These are phyloP conservation scores for Conus canariensis DNA, from an alignment of 2,888 invertebrate genomes.

Conservation along the genomic window DNA sequence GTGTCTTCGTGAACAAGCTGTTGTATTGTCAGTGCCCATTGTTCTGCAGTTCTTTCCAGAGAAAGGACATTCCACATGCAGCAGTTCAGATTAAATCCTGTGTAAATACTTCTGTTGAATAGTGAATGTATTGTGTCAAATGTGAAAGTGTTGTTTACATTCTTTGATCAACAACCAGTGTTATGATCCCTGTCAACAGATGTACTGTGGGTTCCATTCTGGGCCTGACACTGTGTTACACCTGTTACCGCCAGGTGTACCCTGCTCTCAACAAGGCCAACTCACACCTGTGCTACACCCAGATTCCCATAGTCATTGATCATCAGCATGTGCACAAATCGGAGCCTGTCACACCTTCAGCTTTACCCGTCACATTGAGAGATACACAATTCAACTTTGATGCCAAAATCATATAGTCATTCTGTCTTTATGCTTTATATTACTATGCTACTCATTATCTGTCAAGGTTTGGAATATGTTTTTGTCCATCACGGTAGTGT, in stretches of 20 bases:
- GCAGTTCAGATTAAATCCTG: too few relatives aligned
- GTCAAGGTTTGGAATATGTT: too few relatives aligned
- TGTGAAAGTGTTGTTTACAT: too few relatives aligned
- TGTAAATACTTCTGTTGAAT: too few relatives aligned
- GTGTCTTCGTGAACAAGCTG: too few relatives aligned
- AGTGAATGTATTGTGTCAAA: too few relatives aligned
- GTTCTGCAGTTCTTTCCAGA: too few relatives aligned
- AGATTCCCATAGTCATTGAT: constrained; percentile 16
- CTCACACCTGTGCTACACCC: constrained; percentile 61
- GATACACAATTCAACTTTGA: constrained; percentile 19
- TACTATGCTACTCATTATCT: too few relatives aligned
- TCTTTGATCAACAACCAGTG: too few relatives aligned
- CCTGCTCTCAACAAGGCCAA: constrained; percentile 79
- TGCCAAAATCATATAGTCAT: constrained; percentile 9
- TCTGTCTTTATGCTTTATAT: neutral
- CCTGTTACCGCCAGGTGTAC: constrained; percentile 89
- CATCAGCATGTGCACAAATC: neutral
- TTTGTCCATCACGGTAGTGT: too few relatives aligned
- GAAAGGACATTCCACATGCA: too few relatives aligned
- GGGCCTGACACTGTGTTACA: constrained; percentile 84
- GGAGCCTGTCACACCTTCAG: constrained; percentile 9
- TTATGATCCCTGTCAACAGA: constrained; percentile 80
- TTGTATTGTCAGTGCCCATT: too few relatives aligned
- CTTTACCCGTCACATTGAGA: neutral
- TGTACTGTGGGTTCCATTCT: constrained; percentile 86